Evolutionary conservation across 2,888 invertebrate genomes (phyloP), one percentile per base, ranked within the genome.

Genomic region (Dicycla oo): DNA sequence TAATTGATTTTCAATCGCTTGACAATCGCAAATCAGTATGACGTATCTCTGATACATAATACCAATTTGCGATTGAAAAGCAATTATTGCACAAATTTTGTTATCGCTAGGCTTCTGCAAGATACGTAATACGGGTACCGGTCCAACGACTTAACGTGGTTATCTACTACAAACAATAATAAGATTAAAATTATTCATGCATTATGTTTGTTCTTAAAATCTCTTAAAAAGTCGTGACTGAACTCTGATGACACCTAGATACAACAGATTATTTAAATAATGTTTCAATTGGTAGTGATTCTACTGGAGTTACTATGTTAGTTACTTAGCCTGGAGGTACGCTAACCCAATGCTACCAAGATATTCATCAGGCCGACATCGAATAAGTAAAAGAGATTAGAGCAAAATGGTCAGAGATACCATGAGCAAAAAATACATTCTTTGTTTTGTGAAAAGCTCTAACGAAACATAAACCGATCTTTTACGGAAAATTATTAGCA

Each of bases 121-220:
- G n/a, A n/a, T n/a, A n/a, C n/a, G n/a, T n/a, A n/a, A n/a, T n/a
- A n/a, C n/a, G n/a, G n/a, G n/a, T n/a, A n/a, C n/a, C n/a, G n/a
- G n/a, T n/a, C n/a, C n/a, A n/a, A n/a, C n/a, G n/a, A n/a, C n/a
- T n/a, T n/a, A n/a, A n/a, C n/a, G n/a, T n/a, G n/a, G n/a, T n/a
- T n/a, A n/a, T n/a, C 51, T 34, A 66, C 20, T 65, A 69, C 49
- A 73, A 69, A 83, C 73, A 78, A 69, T 71, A 66, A 67, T 49
- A 56, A 63, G 6, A 26, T 51, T 61, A 34, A 67, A 58, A 66
- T 57, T 54, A 73, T 40, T 80, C 57, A 74, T 73, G 54, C 47
- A 43, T 65, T 54, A 62, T 80, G 40, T 8, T 53, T 20, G 3
- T 49, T 69, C 34, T 34, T 26, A 15, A 23, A 67, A 23, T 49